Evolutionary conservation across 2,797 vertebrate genomes (phyloP), one percentile per base, ranked within the genome.

Genomic region (Todus mexicanus): DNA sequence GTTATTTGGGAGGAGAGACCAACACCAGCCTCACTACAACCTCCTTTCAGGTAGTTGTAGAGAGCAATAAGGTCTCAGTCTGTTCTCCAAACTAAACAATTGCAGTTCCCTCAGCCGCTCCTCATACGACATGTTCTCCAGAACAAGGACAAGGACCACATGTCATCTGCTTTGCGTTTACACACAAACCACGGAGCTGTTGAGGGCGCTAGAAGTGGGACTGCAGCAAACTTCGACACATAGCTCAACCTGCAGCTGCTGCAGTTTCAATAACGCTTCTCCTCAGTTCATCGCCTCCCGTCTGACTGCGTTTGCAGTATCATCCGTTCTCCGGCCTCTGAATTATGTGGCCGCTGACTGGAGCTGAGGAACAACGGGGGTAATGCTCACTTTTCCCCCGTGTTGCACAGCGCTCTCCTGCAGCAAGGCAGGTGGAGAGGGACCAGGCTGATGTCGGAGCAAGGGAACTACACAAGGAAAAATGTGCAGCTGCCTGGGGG

Each of bases 361-460:
- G 66, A 63, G 66, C 74, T 65, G 74, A 51, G 56, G n/a, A 65
- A 4, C 33, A 65, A 23, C 42, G 65, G 4, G 8, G 59, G 26
- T 15, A 54, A n/a, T 6, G 23, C 25, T 84, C 33, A 1, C 27
- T 40, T 35, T 78, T 72, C 31, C 50, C 47, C 31, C 2, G 5
- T 10, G 3, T 47, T 31, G 35, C 50, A 40, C 14, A 25, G 11
- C 37, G 27, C 1, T 2, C 7, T 73, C 35, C 74, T 21, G 53
- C 43, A 70, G 74, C 68, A 6, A 8, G 48, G 51, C 66, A 19
- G 57, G 68, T 3, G 12, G 47, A 56, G n/a, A 6, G 26, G 10
- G 51, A 16, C 9, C 5, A 3, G 4, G 45, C 20, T 1, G 6
- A 2, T 31, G 42, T 29, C 3, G 5, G 56, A 37, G 78, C 0